Evolutionary conservation across 2,113 vertebrate species (phyloP), one percentile per base, ranked within the genome.

Genomic region (Chascanopsetta lugubris): DNA sequence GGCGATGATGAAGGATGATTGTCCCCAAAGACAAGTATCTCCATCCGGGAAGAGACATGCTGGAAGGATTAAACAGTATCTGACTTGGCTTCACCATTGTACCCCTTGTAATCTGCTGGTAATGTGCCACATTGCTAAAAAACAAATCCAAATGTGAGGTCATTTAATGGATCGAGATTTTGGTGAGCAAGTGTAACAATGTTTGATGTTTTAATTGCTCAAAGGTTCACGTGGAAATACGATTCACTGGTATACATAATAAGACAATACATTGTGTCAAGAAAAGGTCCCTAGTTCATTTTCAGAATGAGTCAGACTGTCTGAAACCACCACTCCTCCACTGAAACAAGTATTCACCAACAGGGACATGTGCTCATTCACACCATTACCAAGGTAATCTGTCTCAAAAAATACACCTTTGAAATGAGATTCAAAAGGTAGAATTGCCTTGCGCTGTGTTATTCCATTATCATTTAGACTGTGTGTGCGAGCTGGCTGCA

Each of bases 341-440:
- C 48, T 17, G 5, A 6, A 32, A 43, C 22, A 2, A 32, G 20
- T 17, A 43, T 60, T 50, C 17, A 8, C 36, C 20, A 29, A 58
- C 13, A 56, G 42, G 6, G 53, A 69, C 27, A 61, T 56, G 45
- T 29, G 49, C 21, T 69, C 59, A 38, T 54, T 59, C 2, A 2
- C 36, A 64, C 49, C 20, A 32, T 64, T 56, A 60, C 47, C 20
- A 17, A 46, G 38, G n/a, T 54, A 73, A 56, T 60, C 26, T 56
- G 45, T 68, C 34, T 73, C 27, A 53, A 58, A 54, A 61, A 65
- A 51, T 34, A 17, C 22, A 36, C 21, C 56, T 48, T 11, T 59
- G 69, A 77, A 64, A 81, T 58, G 62, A 72, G 43, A 50, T 55
- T 46, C 25, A 60, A 25, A 61, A 70, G n/a, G 64, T 10, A 18